Conservation (phyloP, 2,113 vertebrate species). For the Promerops cafer region DNA sequence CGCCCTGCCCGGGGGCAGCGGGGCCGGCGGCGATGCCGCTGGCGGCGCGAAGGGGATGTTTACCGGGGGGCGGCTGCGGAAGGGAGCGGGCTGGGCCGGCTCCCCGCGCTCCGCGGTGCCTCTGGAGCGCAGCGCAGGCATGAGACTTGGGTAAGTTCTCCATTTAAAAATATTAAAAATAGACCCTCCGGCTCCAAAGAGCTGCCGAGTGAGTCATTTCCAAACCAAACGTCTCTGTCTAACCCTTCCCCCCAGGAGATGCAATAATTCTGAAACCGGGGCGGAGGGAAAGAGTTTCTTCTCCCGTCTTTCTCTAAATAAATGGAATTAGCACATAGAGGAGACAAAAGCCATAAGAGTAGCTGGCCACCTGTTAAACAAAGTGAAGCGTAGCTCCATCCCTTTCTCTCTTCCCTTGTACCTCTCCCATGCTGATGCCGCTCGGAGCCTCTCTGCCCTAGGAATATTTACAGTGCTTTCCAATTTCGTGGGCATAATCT, state of each 20-base stretch:
- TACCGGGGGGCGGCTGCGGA: background rate
- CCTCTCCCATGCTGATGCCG: background rate
- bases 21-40: background rate
- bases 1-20: background rate
- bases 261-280: background rate
- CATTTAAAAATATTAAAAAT: background rate
- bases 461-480: background rate
- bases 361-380: background rate
- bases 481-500: background rate
- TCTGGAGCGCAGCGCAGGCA: background rate
- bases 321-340: background rate
- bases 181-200: background rate
- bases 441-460: background rate
- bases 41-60: background rate
- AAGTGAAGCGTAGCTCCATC: background rate
- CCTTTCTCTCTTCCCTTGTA: too few relatives aligned
- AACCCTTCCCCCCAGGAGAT: background rate
- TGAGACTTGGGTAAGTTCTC: background rate
- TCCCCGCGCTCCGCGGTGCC: background rate
- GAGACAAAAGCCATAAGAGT: background rate
- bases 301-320: background rate
- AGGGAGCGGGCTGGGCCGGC: background rate
- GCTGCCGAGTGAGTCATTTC: conserved; percentile 38
- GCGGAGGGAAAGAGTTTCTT: background rate
- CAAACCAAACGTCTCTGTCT: background rate